Evolutionary conservation across 2,113 vertebrate genomes (phyloP), one percentile per base, ranked within the genome.

Genomic region (Meriones unguiculatus): DNA sequence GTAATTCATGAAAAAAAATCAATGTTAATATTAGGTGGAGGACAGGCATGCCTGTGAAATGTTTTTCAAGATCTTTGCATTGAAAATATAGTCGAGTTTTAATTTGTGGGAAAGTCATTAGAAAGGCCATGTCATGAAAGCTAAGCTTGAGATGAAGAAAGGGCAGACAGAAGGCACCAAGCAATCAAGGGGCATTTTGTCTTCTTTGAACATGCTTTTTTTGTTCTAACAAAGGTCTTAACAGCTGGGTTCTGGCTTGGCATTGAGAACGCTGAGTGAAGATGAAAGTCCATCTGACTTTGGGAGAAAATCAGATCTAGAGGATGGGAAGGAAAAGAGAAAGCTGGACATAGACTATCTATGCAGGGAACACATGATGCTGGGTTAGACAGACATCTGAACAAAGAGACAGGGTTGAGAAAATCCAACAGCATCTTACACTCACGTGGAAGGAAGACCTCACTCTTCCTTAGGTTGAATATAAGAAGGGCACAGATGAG

Each of bases 21-120:
- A 38, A 22, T 17, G 10, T 72, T 89, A 81, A 87, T 75, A 84
- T 95, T 95, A 65, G 15, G 87, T 87, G 35, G 77, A 88, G 52
- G 59, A 82, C 77, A 69, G 86, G 46, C 75, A 78, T 54, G 38
- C 10, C 76, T 84, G 13, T 87, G 70, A 81, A 90, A 64, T 54
- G 12, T 85, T 87, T 95, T 54, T 24, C 73, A 78, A 92, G 75
- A 62, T 24, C 76, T 73, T 28, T 78, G 8, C 12, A 57, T 32
- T 82, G 24, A 90, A 52, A 52, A 30, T 46, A 3, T 92, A 15
- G 69, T 77, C 8, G 35, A 57, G 85, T 81, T 95, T 73, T 87
- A 92, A 67, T 91, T 91, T 65, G 0, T 18, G 30, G 4, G 3
- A 62, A 69, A 86, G 38, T 57, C 50, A 85, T 81, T 90, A 86